These are phyloP conservation scores for Albula glossodonta DNA, from an alignment of 2,113 vertebrate genomes.

Conservation along the genomic window DNA sequence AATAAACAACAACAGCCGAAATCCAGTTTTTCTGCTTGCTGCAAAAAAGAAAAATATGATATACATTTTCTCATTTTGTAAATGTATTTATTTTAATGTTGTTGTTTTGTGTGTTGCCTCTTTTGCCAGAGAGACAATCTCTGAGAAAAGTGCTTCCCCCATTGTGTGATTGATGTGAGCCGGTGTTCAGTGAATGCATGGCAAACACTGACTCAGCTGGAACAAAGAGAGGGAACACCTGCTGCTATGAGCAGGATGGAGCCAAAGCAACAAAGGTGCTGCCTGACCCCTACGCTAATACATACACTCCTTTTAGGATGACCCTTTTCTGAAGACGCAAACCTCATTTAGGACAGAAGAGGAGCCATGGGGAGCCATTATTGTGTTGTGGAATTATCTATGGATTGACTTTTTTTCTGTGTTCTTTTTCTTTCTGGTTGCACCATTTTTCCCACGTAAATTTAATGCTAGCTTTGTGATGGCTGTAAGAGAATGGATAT, in stretches of 20 bases:
- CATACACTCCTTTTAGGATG: neutral
- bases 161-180: neutral
- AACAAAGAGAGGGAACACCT: neutral
- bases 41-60: neutral
- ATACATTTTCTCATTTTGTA: neutral
- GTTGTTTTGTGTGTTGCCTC: neutral
- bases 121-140: neutral
- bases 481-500: neutral
- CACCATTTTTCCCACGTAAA: neutral
- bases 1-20: no score
- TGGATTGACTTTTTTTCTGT: neutral
- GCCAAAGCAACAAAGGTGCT: slow-evolving; percentile 26
- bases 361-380: neutral
- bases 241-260: slow-evolving; percentile 24
- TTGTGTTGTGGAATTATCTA: slow-evolving; percentile 6
- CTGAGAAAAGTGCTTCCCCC: neutral
- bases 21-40: neutral
- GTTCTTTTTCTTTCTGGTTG: slow-evolving; percentile 6
- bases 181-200: no score
- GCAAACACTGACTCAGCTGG: neutral
- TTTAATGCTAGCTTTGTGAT: no score
- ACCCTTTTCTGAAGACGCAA: no score
- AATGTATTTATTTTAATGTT: neutral
- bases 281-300: slow-evolving; percentile 32
- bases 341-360: slow-evolving; percentile 8